These are phyloP conservation scores for Penelope pileata DNA, from an alignment of 2,113 vertebrate genomes.

Conservation along the genomic window DNA sequence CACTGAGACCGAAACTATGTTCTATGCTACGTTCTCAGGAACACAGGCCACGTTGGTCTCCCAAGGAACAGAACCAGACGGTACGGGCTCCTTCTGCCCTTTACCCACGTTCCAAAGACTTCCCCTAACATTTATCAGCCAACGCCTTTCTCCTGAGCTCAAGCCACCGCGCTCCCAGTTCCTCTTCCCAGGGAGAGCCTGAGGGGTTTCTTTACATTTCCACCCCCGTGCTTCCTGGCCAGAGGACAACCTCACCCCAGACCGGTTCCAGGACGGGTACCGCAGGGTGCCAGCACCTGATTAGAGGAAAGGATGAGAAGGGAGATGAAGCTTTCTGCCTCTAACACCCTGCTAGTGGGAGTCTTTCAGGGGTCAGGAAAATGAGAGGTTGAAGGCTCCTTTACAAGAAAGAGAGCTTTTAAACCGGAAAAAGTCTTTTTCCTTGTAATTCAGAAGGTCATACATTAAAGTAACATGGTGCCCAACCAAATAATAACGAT, in stretches of 20 bases:
- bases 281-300: neutral
- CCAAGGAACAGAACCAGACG: neutral
- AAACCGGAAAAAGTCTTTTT: neutral
- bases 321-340: constrained; percentile 3
- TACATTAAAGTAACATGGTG: neutral
- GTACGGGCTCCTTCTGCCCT: neutral
- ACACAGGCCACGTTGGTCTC: accelerated
- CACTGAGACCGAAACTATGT: neutral
- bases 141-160: neutral
- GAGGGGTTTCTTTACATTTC: neutral
- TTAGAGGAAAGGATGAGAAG: constrained; percentile 21
- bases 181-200: neutral
- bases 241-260: constrained; percentile 1
- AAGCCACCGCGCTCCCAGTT: neutral
- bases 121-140: neutral
- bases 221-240: constrained; percentile 5
- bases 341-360: neutral
- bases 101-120: neutral
- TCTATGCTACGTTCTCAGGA: neutral
- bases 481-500: neutral
- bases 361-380: neutral
- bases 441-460: neutral
- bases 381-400: neutral
- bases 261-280: constrained; percentile 44
- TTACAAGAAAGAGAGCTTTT: neutral